These are phyloP conservation scores for Drosophila prolongata DNA, from an alignment of 2,888 invertebrate genomes.

Conservation along the genomic window DNA sequence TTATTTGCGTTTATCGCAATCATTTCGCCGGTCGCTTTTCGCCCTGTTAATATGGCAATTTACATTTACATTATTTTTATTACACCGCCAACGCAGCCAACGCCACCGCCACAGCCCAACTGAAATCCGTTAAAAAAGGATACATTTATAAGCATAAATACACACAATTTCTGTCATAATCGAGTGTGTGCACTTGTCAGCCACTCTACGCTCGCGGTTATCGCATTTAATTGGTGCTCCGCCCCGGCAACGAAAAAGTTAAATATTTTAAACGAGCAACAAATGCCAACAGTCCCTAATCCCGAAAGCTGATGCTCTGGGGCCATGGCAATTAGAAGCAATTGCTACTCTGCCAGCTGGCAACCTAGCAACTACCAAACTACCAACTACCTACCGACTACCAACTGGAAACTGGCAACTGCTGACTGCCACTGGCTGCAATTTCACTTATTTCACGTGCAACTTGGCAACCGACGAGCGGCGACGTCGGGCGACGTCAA, in stretches of 20 bases:
- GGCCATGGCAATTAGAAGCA: conserved; percentile 73
- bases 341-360: conserved; percentile 62
- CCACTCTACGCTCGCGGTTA: conserved; percentile 21
- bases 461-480: conserved; percentile 53
- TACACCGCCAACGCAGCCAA: conserved; percentile 16
- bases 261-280: conserved; percentile 34
- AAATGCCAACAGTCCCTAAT: conserved; percentile 24
- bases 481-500: conserved; percentile 48
- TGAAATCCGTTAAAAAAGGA: conserved; percentile 39
- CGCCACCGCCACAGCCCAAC: background rate
- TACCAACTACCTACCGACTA: conserved; percentile 19
- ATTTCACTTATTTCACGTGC: conserved; percentile 67
- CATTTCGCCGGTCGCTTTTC: conserved; percentile 57
- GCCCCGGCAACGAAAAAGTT: conserved; percentile 10
- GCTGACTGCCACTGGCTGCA: conserved; percentile 53
- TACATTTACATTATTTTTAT: conserved; percentile 74
- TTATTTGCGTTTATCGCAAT: conserved; percentile 68
- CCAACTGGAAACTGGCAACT: conserved; percentile 34
- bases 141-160: conserved; percentile 6
- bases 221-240: conserved; percentile 54
- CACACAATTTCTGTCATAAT: conserved; percentile 35
- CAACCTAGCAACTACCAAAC: conserved; percentile 20
- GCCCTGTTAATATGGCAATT: conserved; percentile 74
- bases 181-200: conserved; percentile 33
- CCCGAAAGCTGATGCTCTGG: conserved; percentile 35